phyloP scores from a whole-genome alignment of 2,797 vertebrate species.

The Gymnocypris eckloni region DNA sequence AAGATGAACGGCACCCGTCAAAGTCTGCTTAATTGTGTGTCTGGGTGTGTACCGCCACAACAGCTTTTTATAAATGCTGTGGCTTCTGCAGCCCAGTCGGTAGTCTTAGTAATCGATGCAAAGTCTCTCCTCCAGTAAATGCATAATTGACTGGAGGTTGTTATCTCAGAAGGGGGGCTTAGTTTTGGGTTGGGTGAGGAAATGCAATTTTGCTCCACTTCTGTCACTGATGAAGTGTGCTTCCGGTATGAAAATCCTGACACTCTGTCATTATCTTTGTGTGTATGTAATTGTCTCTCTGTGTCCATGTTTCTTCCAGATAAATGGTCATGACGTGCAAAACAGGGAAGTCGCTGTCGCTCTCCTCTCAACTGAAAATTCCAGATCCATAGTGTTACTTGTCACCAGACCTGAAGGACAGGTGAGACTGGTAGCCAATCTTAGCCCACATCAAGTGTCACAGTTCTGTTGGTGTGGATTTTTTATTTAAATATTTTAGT shows the following conservation, averaged over 20 bases:
- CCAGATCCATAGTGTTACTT: constrained; percentile 87
- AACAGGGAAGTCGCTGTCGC: constrained; percentile 91
- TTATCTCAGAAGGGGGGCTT: constrained; percentile 48
- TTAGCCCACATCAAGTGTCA: background rate
- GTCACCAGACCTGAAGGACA: constrained; percentile 92
- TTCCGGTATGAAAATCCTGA: constrained; percentile 39
- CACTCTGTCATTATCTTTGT: constrained; percentile 38
- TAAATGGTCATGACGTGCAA: constrained; percentile 94
- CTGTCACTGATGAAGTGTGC: constrained; percentile 41
- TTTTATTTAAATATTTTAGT: background rate
- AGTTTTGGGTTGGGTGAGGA: constrained; percentile 25
- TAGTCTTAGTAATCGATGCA: constrained; percentile 53
- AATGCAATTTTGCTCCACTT: constrained; percentile 44
- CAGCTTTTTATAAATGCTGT: constrained; percentile 81
- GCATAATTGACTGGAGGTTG: constrained; percentile 83
- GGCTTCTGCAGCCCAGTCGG: constrained; percentile 57
- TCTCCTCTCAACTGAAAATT: constrained; percentile 89
- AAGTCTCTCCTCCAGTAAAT: constrained; percentile 71
- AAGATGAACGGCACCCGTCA: constrained; percentile 99
- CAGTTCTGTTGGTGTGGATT: background rate
- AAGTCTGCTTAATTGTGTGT: constrained; percentile 95
- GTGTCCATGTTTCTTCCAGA: constrained; percentile 79
- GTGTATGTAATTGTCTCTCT: constrained; percentile 62
- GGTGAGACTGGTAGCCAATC: constrained; percentile 73
- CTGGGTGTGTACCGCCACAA: constrained; percentile 83